Evolutionary conservation across 2,113 vertebrate genomes (phyloP).

Genomic region (Nannospalax galili): DNA sequence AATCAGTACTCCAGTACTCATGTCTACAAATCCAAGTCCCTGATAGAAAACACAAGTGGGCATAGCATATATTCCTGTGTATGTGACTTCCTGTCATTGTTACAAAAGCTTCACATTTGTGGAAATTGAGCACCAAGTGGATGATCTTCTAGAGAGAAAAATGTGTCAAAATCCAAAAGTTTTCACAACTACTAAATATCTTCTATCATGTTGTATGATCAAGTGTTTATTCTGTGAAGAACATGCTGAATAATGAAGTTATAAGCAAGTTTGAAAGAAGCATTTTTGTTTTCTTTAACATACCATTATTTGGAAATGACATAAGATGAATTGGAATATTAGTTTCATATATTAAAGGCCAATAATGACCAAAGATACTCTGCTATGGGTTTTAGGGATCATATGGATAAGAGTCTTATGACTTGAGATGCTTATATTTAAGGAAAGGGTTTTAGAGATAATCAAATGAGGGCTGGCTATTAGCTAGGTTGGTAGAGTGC

Average conservation of each 20-base stretch:
- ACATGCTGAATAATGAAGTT: not conserved
- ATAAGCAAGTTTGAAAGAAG: not conserved
- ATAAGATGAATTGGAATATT: not conserved
- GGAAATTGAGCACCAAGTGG: not conserved
- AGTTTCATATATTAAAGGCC: not conserved
- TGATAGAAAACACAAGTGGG: not conserved
- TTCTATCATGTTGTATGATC: not conserved
- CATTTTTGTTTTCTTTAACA: constrained; percentile 21
- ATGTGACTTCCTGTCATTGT: not conserved
- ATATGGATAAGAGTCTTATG: not conserved
- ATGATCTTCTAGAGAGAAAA: not conserved
- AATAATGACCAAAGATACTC: not conserved
- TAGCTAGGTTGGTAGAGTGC: not conserved
- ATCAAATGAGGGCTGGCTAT: not conserved
- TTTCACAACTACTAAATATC: not conserved
- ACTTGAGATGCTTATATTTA: not conserved
- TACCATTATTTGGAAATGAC: not conserved
- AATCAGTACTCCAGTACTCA: not conserved
- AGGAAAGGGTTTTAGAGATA: not conserved
- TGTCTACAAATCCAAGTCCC: not conserved
- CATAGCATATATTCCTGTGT: not conserved
- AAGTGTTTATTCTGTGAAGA: not conserved
- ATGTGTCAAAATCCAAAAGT: not conserved
- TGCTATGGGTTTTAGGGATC: not conserved
- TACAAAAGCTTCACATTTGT: constrained; percentile 10